These are phyloP conservation scores for Psilopogon haemacephalus DNA, from an alignment of 2,113 vertebrate genomes.

Conservation along the genomic window DNA sequence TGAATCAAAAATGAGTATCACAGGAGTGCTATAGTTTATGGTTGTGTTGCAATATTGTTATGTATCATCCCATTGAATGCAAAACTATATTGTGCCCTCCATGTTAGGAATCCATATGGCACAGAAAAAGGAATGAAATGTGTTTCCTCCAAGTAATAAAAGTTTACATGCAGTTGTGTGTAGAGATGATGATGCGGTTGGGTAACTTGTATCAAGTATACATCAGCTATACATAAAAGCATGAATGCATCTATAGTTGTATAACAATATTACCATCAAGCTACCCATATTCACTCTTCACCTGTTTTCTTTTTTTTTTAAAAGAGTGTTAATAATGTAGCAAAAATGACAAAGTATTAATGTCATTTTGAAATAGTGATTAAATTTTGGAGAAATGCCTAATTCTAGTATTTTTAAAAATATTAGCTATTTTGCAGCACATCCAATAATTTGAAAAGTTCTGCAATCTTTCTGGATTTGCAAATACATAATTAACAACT, in stretches of 20 bases:
- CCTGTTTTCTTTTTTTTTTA: not conserved
- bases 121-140: not conserved
- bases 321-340: not conserved
- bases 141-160: not conserved
- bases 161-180: not conserved
- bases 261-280: not conserved
- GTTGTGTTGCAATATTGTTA: not conserved
- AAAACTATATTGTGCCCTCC: not conserved
- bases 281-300: not conserved
- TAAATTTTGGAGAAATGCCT: not conserved
- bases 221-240: not conserved
- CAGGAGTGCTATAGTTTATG: not conserved
- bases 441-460: not conserved
- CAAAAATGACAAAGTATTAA: not conserved
- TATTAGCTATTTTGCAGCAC: not conserved
- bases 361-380: not conserved
- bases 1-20: not conserved
- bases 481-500: not conserved
- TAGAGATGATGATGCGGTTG: not conserved
- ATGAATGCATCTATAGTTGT: not conserved
- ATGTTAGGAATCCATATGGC: not conserved
- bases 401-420: not conserved
- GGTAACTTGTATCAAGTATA: not conserved
- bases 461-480: not conserved
- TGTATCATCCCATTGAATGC: fast-evolving